A percentile compares a stretch with the other conserved stretches of the same genome.
Conservation (phyloP, 2,113 vertebrate genomes). For the Gambusia affinis region DNA sequence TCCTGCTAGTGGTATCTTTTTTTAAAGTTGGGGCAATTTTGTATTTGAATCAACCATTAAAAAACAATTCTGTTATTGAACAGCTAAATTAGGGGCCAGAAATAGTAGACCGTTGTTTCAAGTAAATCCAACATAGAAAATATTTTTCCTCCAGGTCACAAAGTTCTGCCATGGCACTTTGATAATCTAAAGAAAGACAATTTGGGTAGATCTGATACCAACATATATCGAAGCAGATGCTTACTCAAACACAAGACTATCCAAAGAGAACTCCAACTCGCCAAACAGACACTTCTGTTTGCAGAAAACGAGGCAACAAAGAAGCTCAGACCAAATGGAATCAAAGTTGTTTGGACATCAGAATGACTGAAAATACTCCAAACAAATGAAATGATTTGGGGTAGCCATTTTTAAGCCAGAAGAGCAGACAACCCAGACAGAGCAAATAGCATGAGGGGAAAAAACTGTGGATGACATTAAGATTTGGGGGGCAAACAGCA, state of each 20-base stretch:
- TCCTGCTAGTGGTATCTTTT: too few species aligned
- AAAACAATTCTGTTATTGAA: too few species aligned
- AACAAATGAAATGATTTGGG: neutral
- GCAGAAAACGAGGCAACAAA: neutral
- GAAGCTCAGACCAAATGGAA: neutral
- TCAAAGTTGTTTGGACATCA: slow-evolving; percentile 7
- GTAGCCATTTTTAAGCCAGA: neutral
- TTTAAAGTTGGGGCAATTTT: too few species aligned
- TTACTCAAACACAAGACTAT: neutral
- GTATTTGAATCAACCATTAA: too few species aligned
- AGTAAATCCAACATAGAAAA: neutral
- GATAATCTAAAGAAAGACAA: neutral
- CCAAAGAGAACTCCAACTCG: neutral
- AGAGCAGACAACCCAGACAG: neutral
- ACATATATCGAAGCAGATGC: neutral
- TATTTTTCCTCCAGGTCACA: neutral
- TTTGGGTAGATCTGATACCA: neutral
- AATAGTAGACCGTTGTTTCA: neutral
- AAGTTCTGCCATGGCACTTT: neutral
- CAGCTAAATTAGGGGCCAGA: too few species aligned
- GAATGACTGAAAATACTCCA: neutral
- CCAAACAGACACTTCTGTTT: neutral
- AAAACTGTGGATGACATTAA: too few species aligned
- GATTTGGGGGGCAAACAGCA: too few species aligned
- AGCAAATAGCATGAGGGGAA: neutral